phyloP scores from a whole-genome alignment of 2,113 vertebrate genomes.

The Narcine bancroftii region DNA sequence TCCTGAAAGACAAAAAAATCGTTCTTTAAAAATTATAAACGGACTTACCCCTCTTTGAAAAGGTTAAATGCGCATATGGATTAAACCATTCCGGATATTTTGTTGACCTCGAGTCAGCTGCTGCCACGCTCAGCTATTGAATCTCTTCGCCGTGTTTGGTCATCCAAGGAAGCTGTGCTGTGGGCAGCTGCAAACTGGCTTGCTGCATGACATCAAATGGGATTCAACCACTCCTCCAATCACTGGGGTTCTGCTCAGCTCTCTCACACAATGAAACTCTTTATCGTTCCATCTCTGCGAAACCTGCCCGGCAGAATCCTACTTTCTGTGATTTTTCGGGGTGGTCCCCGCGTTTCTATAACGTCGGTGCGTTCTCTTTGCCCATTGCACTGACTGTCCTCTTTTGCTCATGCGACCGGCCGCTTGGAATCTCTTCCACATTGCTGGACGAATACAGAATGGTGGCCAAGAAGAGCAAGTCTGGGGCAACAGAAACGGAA shows the following conservation, averaged over 20 bases:
- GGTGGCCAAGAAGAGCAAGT: not conserved
- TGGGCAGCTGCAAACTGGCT: slow-evolving; percentile 14
- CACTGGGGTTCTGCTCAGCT: no score
- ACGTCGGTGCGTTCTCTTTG: no score
- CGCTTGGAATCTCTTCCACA: not conserved
- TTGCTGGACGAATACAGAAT: not conserved
- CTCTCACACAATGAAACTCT: not conserved
- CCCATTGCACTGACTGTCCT: not conserved
- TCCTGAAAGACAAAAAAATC: not conserved
- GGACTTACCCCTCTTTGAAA: slow-evolving; percentile 30
- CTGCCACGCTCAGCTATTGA: not conserved
- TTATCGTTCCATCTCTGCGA: no score
- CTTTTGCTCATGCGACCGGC: slow-evolving; percentile 2
- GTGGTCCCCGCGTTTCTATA: not conserved
- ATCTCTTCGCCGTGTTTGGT: slow-evolving; percentile 16
- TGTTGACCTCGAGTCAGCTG: slow-evolving; percentile 28
- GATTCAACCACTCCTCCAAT: not conserved
- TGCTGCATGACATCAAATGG: slow-evolving; percentile 29
- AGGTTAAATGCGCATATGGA: slow-evolving; percentile 26
- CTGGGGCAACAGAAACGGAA: no score
- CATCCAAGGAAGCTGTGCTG: not conserved
- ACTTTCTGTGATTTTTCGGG: not conserved
- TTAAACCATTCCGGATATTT: slow-evolving; percentile 34
- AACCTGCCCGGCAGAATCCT: not conserved
- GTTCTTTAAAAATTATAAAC: not conserved